Percentiles rank a stretch among this genome's conserved stretches.
These are phyloP conservation scores for Caenorhabditis inopinata DNA, from an alignment of 1,140 invertebrate species.

Conservation along the genomic window DNA sequence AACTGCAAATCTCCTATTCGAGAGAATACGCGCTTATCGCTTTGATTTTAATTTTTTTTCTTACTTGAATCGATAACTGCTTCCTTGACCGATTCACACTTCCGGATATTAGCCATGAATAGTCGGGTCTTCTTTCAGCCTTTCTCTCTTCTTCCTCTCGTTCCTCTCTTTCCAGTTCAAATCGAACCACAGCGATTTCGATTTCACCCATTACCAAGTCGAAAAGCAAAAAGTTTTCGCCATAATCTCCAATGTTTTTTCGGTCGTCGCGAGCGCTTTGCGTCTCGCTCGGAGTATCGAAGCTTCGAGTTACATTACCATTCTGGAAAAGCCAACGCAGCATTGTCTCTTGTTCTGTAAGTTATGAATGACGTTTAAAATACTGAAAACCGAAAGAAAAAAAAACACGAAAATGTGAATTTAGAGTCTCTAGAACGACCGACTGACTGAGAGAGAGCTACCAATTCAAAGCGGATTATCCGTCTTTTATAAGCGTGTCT, in stretches of 20 bases:
- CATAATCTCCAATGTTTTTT: background rate
- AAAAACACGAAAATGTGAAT: background rate
- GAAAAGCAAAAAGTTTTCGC: background rate
- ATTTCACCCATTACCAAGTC: background rate
- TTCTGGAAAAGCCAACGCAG: background rate
- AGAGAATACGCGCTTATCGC: background rate
- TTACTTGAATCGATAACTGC: background rate
- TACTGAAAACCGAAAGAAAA: background rate
- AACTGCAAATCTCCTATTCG: background rate
- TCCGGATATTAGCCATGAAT: background rate
- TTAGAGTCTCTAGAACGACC: background rate
- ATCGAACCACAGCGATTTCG: background rate
- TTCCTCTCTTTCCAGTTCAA: background rate
- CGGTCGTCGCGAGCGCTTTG: slow-evolving; percentile 11
- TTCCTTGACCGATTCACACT: background rate
- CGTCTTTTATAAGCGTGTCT: background rate
- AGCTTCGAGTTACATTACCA: background rate
- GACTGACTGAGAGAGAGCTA: background rate
- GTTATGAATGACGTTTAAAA: too few species aligned
- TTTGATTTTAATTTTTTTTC: background rate
- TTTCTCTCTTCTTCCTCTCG: slow-evolving; percentile 26
- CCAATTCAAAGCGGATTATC: slow-evolving; percentile 7
- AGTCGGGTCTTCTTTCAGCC: slow-evolving; percentile 2
- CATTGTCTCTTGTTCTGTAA: background rate
- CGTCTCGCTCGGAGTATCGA: background rate